Evolutionary conservation across 2,797 vertebrate genomes (phyloP), one percentile per base, ranked within the genome.

Genomic region (Onychomys arenicola): DNA sequence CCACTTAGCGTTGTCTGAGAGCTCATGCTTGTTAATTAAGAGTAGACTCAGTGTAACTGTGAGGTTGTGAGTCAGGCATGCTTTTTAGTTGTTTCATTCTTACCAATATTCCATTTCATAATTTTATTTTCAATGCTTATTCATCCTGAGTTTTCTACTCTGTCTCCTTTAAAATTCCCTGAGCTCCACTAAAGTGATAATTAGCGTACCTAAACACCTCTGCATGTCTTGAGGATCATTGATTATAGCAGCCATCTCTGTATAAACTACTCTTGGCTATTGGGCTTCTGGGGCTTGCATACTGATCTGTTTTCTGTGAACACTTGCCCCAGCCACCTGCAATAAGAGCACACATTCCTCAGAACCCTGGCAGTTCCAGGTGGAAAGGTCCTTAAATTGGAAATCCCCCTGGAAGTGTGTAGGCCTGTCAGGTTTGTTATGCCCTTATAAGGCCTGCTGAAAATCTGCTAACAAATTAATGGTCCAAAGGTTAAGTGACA

Each of bases 401-500:
- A 96, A 97, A 92, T 89, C 95, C 93, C 77, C 83, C 91, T 96
- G 84, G 91, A 96, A 93, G 81, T 37, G 40, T 52, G 43, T 57
- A 65, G 80, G 75, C 32, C 78, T 95, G 67, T 93, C 94, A 94
- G 82, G 75, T 75, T 94, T 92, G 80, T 89, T 93, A 59, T 91
- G 71, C 57, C 93, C 95, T 93, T 90, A 73, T 91, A 96, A 93
- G 92, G 92, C 52, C 92, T 97, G 95, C 83, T 96, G 93, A 97
- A 98, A 98, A 98, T 97, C 93, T 97, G 95, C 96, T 97, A 98
- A 98, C 98, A 98, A 98, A 98, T 98, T 97, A 96, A 97, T 89
- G 91, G 96, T 95, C 92, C 92, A 78, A 97, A 98, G 98, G 98
- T 99, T 98, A 99, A 90, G 77, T 97, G 98, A 98, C 96, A 97